phyloP scores from a whole-genome alignment of 2,797 vertebrate species.

The Gymnopithys bicolor region DNA sequence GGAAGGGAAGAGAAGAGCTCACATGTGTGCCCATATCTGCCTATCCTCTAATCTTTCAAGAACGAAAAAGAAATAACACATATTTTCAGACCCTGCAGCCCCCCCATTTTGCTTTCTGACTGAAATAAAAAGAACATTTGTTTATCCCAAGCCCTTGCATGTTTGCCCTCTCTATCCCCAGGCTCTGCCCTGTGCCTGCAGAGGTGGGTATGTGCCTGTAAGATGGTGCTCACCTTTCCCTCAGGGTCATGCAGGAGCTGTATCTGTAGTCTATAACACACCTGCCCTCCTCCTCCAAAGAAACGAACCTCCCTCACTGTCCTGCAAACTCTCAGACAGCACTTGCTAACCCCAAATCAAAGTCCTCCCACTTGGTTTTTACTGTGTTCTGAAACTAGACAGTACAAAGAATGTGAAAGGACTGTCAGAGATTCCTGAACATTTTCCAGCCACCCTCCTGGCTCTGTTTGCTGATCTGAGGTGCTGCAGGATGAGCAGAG shows the following conservation, averaged over 20 bases:
- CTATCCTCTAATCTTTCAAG: neutral
- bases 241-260: neutral
- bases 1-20: neutral
- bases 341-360: neutral
- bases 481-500: neutral
- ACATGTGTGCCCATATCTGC: neutral
- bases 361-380: neutral
- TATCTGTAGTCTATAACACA: neutral
- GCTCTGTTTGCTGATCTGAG: neutral
- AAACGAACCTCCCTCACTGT: neutral
- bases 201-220: neutral
- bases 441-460: neutral
- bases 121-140: neutral
- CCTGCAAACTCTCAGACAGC: neutral
- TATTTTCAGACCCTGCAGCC: neutral
- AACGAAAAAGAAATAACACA: neutral
- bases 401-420: neutral
- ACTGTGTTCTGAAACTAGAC: neutral
- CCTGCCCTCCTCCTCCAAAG: neutral
- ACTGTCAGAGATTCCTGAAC: neutral
- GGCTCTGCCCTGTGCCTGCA: neutral
- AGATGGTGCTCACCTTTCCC: neutral
- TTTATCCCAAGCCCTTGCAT: neutral
- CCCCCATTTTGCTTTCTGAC: neutral
- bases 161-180: neutral